Conservation (phyloP, 2,888 invertebrate genomes). For the Chelonus formosanus region DNA sequence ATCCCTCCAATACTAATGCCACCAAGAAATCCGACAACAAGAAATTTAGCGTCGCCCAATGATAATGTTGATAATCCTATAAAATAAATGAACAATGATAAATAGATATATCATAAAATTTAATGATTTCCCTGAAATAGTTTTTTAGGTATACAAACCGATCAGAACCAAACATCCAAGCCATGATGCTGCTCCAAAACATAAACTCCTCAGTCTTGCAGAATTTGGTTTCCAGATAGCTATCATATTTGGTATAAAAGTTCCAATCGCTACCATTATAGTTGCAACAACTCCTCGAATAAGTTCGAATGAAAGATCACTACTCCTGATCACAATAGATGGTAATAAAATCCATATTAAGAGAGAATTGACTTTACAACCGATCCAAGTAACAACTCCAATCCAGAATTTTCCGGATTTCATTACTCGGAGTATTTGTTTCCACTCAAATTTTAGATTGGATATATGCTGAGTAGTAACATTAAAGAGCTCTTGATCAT, state of each 20-base stretch:
- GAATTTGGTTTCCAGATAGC: conserved; percentile 46
- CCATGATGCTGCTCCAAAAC: conserved; percentile 50
- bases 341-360: conserved; percentile 49
- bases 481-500: conserved; percentile 35
- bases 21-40: too few species aligned
- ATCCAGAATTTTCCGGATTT: conserved; percentile 48
- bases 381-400: conserved; percentile 43
- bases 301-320: conserved; percentile 1
- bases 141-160: conserved; percentile 34
- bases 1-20: too few species aligned
- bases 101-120: too few species aligned
- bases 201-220: conserved; percentile 46
- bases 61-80: too few species aligned
- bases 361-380: conserved; percentile 42
- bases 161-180: conserved; percentile 44
- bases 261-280: conserved; percentile 44
- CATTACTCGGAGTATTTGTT: conserved; percentile 44
- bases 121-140: too few species aligned
- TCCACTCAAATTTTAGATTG: conserved; percentile 40
- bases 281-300: conserved; percentile 36
- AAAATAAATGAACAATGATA: too few species aligned
- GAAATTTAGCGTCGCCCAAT: too few species aligned
- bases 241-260: conserved; percentile 43
- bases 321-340: conserved; percentile 27
- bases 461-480: conserved; percentile 27